Conservation (phyloP, 2,888 invertebrate species). For the Netelia melanura region DNA sequence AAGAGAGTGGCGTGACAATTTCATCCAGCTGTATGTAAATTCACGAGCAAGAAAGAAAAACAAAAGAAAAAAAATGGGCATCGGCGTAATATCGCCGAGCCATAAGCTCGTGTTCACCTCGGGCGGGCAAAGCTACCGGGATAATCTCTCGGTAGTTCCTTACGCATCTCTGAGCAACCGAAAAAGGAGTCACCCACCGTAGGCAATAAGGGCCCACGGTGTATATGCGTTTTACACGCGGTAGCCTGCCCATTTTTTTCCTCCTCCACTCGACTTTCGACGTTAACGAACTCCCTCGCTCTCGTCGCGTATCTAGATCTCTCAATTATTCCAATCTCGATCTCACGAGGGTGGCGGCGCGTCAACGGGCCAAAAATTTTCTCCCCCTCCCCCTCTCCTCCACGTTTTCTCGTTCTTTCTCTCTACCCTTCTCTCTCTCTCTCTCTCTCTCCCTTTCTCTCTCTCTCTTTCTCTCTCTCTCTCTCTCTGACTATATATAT, state of each 20-base stretch:
- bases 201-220: slow-evolving; percentile 5
- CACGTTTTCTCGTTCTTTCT: background rate
- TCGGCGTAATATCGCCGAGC: slow-evolving; percentile 13
- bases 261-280: slow-evolving; percentile 32
- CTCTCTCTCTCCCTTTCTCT: slow-evolving; percentile 19
- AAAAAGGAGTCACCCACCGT: slow-evolving; percentile 51
- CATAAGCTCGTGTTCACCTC: slow-evolving; percentile 31
- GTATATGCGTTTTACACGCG: slow-evolving; percentile 19
- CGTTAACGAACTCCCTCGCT: slow-evolving; percentile 64
- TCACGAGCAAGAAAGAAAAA: background rate
- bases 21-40: background rate
- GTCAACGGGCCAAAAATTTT: slow-evolving; percentile 35
- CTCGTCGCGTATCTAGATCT: slow-evolving; percentile 71
- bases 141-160: slow-evolving; percentile 29
- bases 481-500: background rate
- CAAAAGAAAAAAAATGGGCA: slow-evolving; percentile 13
- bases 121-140: slow-evolving; percentile 12
- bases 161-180: slow-evolving; percentile 28
- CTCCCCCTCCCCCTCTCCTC: slow-evolving; percentile 16
- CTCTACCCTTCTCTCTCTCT: background rate
- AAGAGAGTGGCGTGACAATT: background rate
- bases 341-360: slow-evolving; percentile 68
- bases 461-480: slow-evolving; percentile 14
- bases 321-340: slow-evolving; percentile 74
- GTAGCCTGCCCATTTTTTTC: slow-evolving; percentile 18